Percentiles rank a stretch among this genome's conserved stretches.
Evolutionary conservation across 2,888 invertebrate genomes (phyloP).

Genomic region (Brachypalpus laphriformis): DNA sequence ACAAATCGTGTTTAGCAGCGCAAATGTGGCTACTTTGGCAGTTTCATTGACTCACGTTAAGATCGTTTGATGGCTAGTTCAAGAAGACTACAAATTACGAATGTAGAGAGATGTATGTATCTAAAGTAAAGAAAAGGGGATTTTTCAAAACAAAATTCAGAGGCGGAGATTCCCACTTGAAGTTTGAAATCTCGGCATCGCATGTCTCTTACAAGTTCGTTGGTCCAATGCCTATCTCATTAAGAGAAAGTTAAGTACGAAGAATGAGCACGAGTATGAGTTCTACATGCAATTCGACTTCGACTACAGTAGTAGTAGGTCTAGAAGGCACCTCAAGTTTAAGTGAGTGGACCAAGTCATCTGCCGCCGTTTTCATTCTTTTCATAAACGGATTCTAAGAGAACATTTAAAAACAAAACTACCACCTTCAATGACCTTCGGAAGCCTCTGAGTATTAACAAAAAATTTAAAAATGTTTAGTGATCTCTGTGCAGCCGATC

Average conservation of each 20-base stretch:
- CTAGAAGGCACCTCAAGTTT: too few relatives aligned
- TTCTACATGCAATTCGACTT: neutral
- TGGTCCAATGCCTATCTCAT: neutral
- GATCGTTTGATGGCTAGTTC: neutral
- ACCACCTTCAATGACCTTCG: too few relatives aligned
- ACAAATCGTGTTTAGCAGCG: neutral
- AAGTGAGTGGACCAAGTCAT: too few relatives aligned
- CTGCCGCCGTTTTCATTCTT: too few relatives aligned
- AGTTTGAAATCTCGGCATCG: neutral
- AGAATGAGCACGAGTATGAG: neutral
- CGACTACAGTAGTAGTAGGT: too few relatives aligned
- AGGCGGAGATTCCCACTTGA: constrained; percentile 12
- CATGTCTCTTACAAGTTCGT: constrained; percentile 6
- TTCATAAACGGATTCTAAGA: too few relatives aligned
- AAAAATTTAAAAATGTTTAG: too few relatives aligned
- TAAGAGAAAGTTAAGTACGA: neutral
- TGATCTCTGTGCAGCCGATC: too few relatives aligned
- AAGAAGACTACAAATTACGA: neutral
- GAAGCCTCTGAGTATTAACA: too few relatives aligned
- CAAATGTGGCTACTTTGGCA: neutral
- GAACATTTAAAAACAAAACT: too few relatives aligned
- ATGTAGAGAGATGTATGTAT: neutral
- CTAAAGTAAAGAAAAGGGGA: neutral
- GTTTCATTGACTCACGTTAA: neutral
- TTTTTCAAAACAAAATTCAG: neutral